phyloP scores from a whole-genome alignment of 1,140 invertebrate genomes.

The Drosophila pallidifrons region DNA sequence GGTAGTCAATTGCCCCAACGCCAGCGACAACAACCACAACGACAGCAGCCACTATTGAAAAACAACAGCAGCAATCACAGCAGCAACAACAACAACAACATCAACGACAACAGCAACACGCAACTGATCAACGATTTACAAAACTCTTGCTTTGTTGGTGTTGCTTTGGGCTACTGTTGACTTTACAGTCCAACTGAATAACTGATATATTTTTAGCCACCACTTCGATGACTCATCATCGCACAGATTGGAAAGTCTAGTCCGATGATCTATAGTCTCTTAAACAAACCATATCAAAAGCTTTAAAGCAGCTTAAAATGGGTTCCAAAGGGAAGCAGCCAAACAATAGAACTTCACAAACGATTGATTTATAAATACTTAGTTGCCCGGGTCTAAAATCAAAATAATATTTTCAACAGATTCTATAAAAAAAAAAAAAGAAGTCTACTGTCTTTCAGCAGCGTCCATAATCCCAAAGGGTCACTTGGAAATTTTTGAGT shows the following conservation, averaged over 20 bases:
- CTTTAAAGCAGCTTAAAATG: conserved; percentile 8
- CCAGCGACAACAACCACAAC: conserved; percentile 45
- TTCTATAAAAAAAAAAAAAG: background rate
- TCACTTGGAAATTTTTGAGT: background rate
- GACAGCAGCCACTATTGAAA: conserved; percentile 7
- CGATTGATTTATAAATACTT: background rate
- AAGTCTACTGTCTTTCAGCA: background rate
- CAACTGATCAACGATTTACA: conserved; percentile 57
- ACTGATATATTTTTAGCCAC: conserved; percentile 70
- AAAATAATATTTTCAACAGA: background rate
- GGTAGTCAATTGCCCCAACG: conserved; percentile 70
- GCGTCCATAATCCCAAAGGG: background rate
- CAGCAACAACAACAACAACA: conserved; percentile 3
- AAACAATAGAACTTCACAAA: background rate
- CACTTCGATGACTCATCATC: conserved; percentile 40
- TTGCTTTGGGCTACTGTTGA: conserved; percentile 19
- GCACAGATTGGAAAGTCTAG: conserved; percentile 55
- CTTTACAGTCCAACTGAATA: conserved; percentile 45
- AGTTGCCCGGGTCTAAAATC: background rate
- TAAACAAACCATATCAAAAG: background rate
- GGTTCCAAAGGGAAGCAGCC: background rate
- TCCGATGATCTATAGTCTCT: conserved; percentile 31
- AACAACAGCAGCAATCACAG: conserved; percentile 4
- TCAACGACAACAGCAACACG: conserved; percentile 10
- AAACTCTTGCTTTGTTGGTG: conserved; percentile 42